Percentiles rank a stretch among this genome's conserved stretches.
Evolutionary conservation across 2,797 vertebrate species (phyloP).

Genomic region (Coracias cyanogaster): DNA sequence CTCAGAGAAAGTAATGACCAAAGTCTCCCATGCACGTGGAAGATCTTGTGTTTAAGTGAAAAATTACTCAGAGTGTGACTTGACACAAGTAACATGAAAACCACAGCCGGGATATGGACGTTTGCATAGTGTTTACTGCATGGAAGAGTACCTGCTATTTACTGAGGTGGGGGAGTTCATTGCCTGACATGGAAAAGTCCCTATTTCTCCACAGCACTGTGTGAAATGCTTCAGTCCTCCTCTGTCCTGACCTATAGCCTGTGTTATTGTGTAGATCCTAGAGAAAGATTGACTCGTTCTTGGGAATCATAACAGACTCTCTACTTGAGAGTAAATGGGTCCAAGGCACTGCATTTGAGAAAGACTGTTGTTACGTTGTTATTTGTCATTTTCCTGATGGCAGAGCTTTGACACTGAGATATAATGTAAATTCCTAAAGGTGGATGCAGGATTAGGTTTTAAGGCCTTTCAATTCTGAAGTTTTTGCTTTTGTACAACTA

Average conservation of each 20-base stretch:
- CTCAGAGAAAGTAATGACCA: not conserved
- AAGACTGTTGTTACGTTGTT: not conserved
- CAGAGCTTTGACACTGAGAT: not conserved
- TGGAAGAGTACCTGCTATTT: not conserved
- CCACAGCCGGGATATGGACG: not conserved
- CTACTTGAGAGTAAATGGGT: not conserved
- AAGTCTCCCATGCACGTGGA: not conserved
- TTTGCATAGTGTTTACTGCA: not conserved
- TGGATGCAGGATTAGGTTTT: not conserved
- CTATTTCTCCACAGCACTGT: not conserved
- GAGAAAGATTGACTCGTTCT: not conserved
- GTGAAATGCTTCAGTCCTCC: not conserved
- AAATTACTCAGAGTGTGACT: not conserved
- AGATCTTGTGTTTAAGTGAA: not conserved
- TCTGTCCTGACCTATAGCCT: not conserved
- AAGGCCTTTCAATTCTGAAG: not conserved
- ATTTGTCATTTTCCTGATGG: not conserved
- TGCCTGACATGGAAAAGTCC: not conserved
- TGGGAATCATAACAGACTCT: not conserved
- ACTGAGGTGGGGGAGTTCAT: not conserved
- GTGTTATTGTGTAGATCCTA: not conserved
- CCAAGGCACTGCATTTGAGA: not conserved
- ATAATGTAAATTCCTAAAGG: not conserved
- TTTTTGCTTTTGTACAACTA: not conserved
- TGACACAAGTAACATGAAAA: not conserved